These are phyloP conservation scores for Smithornis capensis DNA, from an alignment of 2,113 vertebrate species.

Conservation along the genomic window DNA sequence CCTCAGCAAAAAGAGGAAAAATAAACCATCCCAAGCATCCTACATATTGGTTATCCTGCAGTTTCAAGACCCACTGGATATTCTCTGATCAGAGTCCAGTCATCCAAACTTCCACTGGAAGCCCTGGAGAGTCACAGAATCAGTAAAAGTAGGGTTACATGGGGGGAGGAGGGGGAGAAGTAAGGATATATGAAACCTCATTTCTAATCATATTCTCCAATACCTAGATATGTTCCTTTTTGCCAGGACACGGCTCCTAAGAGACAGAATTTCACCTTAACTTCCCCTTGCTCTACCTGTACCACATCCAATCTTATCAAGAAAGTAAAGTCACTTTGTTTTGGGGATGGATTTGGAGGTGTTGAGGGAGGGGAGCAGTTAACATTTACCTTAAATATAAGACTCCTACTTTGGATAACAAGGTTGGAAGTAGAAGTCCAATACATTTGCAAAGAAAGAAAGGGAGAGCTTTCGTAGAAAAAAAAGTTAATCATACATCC, in stretches of 20 bases:
- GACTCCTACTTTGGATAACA: not conserved
- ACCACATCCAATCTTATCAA: not conserved
- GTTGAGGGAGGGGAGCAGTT: not conserved
- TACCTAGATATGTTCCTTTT: not conserved
- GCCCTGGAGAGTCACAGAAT: not conserved
- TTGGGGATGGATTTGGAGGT: not conserved
- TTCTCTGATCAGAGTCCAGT: not conserved
- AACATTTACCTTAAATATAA: not conserved
- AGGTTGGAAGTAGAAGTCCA: not conserved
- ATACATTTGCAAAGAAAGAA: not conserved
- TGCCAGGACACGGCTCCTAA: not conserved
- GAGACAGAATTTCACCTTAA: not conserved
- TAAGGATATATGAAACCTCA: not conserved
- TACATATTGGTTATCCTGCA: not conserved
- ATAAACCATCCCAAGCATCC: not conserved
- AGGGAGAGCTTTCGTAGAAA: not conserved
- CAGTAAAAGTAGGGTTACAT: not conserved
- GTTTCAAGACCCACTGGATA: not conserved
- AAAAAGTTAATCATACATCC: not conserved
- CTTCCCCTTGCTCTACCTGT: not conserved
- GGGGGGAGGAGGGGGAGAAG: too few relatives aligned
- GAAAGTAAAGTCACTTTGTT: not conserved
- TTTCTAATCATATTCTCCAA: not conserved
- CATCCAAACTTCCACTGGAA: not conserved
- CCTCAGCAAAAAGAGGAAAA: constrained; percentile 39